Evolutionary conservation across 1,140 invertebrate species (phyloP), one percentile per base, ranked within the genome.

Genomic region (Anoplophora glabripennis): DNA sequence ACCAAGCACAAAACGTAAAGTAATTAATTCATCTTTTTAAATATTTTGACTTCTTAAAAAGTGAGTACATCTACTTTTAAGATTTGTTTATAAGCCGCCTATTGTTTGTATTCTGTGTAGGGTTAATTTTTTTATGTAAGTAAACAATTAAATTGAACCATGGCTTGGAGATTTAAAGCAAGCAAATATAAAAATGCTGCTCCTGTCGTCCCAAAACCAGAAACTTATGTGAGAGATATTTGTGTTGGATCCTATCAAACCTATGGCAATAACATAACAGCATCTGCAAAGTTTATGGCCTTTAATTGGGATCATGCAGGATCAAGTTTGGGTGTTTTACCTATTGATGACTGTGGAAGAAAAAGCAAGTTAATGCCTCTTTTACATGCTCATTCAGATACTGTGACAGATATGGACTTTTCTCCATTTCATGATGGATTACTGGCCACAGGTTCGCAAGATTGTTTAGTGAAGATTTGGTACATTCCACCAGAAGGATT

Each of bases 181-280:
- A 96, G 93, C 53, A 96, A 97, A 76, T 97, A 94, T 77, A 96
- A 96, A 84, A 96, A 97, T 90, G 91, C 93, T 57, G 88, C 91
- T 62, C 92, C 93, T 18, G 93, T 94, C 72, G 88, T 94, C 64
- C 92, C 92, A 8, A 95, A 94, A 75, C 89, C 89, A 59, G 93
- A 96, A 80, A 87, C 89, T 58, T 93, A 90, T 77, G 89, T 97
- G 63, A 81, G 89, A 62, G 93, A 96, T 73, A 86, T 97, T 56
- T 89, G 86, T 69, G 89, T 95, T 46, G 92, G 92, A 3, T 92
- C 90, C 17, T 91, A 94, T 77, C 90, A 93, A 71, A 94, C 91
- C 15, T 94, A 92, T 82, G 93, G 93, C 49, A 96, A 95, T 75
- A 93, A 94, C 73, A 94, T 97, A 71, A 87, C 92, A 71, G 90